Conservation (phyloP, 2,113 vertebrate genomes). For the Otolemur garnettii region DNA sequence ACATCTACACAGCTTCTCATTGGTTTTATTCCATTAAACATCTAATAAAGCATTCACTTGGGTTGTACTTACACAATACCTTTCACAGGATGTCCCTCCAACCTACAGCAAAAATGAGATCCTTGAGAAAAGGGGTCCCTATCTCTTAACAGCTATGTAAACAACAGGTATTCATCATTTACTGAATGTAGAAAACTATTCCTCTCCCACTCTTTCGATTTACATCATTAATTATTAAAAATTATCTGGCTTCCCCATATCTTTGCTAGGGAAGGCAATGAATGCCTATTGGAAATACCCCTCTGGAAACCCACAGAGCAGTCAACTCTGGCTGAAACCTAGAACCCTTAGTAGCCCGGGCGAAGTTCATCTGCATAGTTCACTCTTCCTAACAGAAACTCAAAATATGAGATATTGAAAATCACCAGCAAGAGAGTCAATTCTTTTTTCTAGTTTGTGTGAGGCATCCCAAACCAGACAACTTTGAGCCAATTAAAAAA, state of each 20-base stretch:
- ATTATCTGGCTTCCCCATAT: neutral
- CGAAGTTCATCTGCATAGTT: conserved; percentile 9
- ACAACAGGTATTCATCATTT: neutral
- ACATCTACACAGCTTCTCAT: neutral
- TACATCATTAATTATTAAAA: neutral
- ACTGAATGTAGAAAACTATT: neutral
- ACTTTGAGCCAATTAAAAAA: neutral
- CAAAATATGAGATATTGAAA: conserved; percentile 4
- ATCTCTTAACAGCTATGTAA: neutral
- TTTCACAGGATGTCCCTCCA: neutral
- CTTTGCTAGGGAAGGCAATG: neutral
- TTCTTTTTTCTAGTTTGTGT: neutral
- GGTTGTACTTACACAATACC: neutral
- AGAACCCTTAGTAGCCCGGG: neutral
- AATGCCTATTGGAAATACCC: neutral
- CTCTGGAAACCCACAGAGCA: neutral
- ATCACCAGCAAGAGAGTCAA: neutral
- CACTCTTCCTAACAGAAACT: neutral
- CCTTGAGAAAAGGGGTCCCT: neutral
- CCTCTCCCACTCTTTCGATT: neutral
- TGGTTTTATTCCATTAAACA: neutral
- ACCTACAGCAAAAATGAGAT: neutral
- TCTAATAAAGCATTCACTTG: neutral
- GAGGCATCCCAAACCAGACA: neutral
- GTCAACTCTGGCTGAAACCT: neutral